Base-by-base conservation (phyloP, 2,888 invertebrate genomes). In the Callyntrura sp. region DNA sequence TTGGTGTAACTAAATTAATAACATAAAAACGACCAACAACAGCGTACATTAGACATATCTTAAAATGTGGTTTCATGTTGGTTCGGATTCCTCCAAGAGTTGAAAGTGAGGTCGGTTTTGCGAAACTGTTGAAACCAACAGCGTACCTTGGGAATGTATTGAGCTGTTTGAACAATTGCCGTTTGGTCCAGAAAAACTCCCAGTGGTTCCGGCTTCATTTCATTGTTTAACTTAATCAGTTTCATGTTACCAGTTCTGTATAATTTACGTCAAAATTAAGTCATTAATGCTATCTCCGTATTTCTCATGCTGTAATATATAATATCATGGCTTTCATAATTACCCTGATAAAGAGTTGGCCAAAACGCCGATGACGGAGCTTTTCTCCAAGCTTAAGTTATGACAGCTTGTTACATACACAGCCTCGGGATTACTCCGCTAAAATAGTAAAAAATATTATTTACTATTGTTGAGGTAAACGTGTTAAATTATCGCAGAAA, bases 381-480 rank as follows among this genome's bases (percentile, higher is more conserved):
- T 79, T 5, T 51, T 20, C 0, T 3, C 25, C 17, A 0, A n/a
- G 0, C 20, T 73, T 25, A 76, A 79, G 78, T 68, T 70, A 62
- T 91, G 88, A 43, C 88, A 92, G 43, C 90, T 88, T 28, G 78
- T 88, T 0, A 93, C 55, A 65, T 91, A 79, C 28, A 91, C 91
- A 48, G 91, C 91, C 9, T 92, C 92, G 1, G 91, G 91, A 79
- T 92, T 91, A 12, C 90, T 91, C 55, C 91, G 62, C 92, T 92
- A 78, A 28, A 11, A n/a, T n/a, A n/a, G n/a, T 25, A 62, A 62
- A 70, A 70, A 35, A 82, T 25, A n/a, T 76, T 17, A 60, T 0
- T 17, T 25, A 11, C 23, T 23, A n/a, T n/a, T n/a, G n/a, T n/a
- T n/a, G n/a, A n/a, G n/a, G n/a, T n/a, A n/a, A n/a, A n/a, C n/a